Percentiles rank a stretch among this genome's conserved stretches.
These are phyloP conservation scores for Maconellicoccus hirsutus DNA, from an alignment of 1,140 invertebrate genomes.

Conservation along the genomic window DNA sequence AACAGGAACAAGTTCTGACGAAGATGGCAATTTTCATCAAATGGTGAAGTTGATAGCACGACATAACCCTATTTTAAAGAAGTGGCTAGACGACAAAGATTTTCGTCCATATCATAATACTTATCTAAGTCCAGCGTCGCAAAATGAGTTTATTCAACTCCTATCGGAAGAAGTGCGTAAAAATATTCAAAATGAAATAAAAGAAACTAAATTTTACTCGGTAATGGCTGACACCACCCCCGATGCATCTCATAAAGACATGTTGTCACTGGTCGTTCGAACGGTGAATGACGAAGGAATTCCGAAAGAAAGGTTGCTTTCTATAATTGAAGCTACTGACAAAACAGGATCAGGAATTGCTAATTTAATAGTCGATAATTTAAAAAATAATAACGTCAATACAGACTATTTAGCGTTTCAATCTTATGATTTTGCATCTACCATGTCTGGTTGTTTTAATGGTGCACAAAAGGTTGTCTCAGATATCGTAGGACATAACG, in stretches of 20 bases:
- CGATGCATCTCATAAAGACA: constrained; percentile 13
- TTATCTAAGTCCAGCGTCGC: constrained; percentile 13
- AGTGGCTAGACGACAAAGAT: constrained; percentile 14
- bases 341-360: constrained; percentile 20
- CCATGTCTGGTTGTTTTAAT: constrained; percentile 16
- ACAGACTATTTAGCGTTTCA: constrained; percentile 21
- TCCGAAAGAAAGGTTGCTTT: background rate
- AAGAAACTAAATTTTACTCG: constrained; percentile 4
- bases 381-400: constrained; percentile 16
- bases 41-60: constrained; percentile 12
- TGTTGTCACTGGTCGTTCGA: constrained; percentile 20
- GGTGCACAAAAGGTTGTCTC: constrained; percentile 14
- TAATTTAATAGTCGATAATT: background rate
- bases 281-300: background rate
- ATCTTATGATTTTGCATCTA: constrained; percentile 17
- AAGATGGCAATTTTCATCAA: constrained; percentile 24
- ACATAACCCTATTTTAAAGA: constrained; percentile 20
- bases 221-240: constrained; percentile 24
- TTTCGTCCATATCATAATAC: background rate
- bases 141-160: constrained; percentile 24
- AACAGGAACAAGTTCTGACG: background rate
- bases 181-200: background rate
- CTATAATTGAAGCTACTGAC: background rate
- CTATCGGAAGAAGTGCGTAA: constrained; percentile 16
- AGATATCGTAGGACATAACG: constrained; percentile 16